Conservation (phyloP, 2,797 vertebrate genomes). For the Lophius americanus region DNA sequence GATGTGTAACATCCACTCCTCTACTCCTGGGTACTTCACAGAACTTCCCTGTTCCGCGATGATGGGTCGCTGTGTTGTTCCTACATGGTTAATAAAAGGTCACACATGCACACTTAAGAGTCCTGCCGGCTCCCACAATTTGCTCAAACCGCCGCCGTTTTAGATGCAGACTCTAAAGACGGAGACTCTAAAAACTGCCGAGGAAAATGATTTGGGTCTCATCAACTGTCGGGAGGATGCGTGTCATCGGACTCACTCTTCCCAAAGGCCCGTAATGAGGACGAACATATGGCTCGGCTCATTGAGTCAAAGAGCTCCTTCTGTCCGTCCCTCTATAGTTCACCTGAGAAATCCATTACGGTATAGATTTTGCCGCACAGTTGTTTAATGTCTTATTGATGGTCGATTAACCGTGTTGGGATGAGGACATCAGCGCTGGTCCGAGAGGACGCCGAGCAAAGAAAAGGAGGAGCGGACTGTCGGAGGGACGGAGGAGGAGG, state of each 20-base stretch:
- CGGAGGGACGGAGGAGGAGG: conserved; percentile 42
- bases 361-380: conserved; percentile 1
- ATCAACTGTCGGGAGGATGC: background rate
- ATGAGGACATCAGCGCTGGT: conserved; percentile 34
- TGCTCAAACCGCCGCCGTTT: conserved; percentile 1
- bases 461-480: background rate
- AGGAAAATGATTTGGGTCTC: too few species aligned
- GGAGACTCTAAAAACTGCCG: too few species aligned
- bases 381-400: conserved; percentile 17
- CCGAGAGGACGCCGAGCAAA: background rate
- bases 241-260: conserved; percentile 36
- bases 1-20: too few species aligned
- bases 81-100: too few species aligned
- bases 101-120: too few species aligned
- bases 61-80: too few species aligned
- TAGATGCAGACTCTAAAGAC: too few species aligned
- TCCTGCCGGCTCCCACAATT: conserved; percentile 4
- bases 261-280: conserved; percentile 33
- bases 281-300: conserved; percentile 42
- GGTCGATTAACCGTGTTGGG: conserved; percentile 27
- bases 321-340: conserved; percentile 15
- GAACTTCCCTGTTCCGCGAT: too few species aligned
- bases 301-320: conserved; percentile 30
- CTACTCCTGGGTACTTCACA: too few species aligned
- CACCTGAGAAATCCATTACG: conserved; percentile 10